Percentiles rank a stretch among this genome's conserved stretches.
Conservation (phyloP, 1,140 invertebrate species). For the Lasioglossum baleicum region DNA sequence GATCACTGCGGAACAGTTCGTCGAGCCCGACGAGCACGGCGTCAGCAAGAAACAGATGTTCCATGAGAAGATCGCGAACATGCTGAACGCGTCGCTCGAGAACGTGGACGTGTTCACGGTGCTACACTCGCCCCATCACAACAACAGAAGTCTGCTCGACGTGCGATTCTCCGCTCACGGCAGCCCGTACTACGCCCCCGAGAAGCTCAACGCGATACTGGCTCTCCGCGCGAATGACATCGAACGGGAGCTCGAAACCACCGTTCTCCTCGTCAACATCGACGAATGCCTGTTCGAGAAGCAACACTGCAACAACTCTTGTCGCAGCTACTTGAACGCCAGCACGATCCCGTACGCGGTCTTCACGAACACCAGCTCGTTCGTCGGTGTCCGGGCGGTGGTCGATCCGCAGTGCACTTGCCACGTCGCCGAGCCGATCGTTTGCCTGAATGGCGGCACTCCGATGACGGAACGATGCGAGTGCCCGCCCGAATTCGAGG, state of each 20-base stretch:
- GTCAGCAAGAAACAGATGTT: conserved; percentile 88
- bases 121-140: conserved; percentile 83
- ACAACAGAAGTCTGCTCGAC: conserved; percentile 85
- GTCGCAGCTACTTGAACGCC: conserved; percentile 86
- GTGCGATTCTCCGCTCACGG: conserved; percentile 95
- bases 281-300: conserved; percentile 91
- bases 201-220: conserved; percentile 91
- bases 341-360: conserved; percentile 87
- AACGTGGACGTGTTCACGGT: conserved; percentile 97
- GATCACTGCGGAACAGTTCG: conserved; percentile 91
- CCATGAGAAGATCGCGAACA: conserved; percentile 84
- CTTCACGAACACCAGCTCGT: conserved; percentile 93
- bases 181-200: conserved; percentile 92
- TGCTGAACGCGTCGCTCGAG: conserved; percentile 87
- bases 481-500: conserved; percentile 86
- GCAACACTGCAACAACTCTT: conserved; percentile 86
- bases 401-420: conserved; percentile 89
- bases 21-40: conserved; percentile 83
- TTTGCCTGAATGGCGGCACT: conserved; percentile 88
- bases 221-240: conserved; percentile 84
- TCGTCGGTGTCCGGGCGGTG: conserved; percentile 91
- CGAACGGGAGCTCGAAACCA: conserved; percentile 85
- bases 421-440: conserved; percentile 77
- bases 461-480: conserved; percentile 83
- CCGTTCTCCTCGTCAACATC: conserved; percentile 91